Percentiles rank a stretch among this genome's conserved stretches.
Evolutionary conservation across 64 coral and sea anemone genomes (phyloP).

Genomic region (Orbicella faveolata): DNA sequence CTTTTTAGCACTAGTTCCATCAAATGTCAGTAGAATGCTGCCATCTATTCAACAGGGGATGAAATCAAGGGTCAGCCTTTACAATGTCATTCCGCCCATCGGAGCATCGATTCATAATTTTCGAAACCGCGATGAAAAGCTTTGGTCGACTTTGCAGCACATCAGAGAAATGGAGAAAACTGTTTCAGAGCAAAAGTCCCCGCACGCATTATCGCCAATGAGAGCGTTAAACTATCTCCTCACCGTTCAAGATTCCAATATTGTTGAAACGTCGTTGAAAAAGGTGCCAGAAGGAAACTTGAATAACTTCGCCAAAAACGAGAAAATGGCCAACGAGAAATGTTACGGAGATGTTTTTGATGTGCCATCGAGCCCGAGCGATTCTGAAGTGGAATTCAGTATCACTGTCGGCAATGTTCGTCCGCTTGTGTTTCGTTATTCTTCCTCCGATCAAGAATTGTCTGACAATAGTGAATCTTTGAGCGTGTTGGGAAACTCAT

Average conservation of each 20-base stretch:
- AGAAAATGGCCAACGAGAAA: neutral
- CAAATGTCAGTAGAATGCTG: neutral
- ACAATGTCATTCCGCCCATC: slow-evolving; percentile 18
- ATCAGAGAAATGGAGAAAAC: slow-evolving; percentile 13
- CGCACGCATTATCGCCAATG: neutral
- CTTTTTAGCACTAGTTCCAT: neutral
- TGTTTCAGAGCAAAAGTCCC: neutral
- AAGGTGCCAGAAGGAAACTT: neutral
- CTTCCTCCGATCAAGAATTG: neutral
- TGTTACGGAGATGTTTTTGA: neutral
- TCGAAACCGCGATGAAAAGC: neutral
- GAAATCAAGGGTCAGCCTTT: neutral
- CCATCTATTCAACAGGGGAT: neutral
- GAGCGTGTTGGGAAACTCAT: neutral
- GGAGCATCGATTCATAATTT: slow-evolving; percentile 10
- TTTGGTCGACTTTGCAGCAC: neutral
- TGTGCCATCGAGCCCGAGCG: neutral
- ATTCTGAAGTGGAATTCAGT: slow-evolving; percentile 22
- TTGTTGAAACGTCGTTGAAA: neutral
- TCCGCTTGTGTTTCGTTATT: neutral
- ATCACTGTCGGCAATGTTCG: neutral
- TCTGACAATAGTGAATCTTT: neutral
- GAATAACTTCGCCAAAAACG: neutral
- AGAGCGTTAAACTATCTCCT: neutral
- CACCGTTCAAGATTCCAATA: neutral